Base-by-base conservation (phyloP, 2,888 invertebrate genomes). In the Tenthredo livida region DNA sequence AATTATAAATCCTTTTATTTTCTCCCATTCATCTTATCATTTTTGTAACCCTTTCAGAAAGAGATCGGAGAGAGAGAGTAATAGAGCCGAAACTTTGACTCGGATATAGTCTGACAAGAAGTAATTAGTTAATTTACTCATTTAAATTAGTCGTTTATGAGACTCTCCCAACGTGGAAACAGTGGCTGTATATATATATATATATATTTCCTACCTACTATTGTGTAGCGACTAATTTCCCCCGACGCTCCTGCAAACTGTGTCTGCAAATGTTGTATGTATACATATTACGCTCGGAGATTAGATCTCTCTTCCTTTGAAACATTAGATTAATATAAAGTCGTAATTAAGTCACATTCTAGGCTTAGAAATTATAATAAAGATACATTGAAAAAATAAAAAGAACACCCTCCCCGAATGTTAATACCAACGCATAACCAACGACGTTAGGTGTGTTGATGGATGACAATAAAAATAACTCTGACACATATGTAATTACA, bases 41-140 rank as follows among this genome's bases (percentile, higher is more conserved):
- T 10, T n/a, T n/a, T 43, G 5, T 43, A 43, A 25, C 21, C 43
- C 40, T 21, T 43, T 73, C 72, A 77, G n/a, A 47, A 47, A 47
- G 15, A 54, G 54, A 29, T 50, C 77, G 17, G 17, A n/a, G n/a
- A n/a, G n/a, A 29, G 29, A 47, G 33, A 50, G 29, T 77, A 5
- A 10, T 17, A 33, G 6, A 25, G 21, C 58, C 4, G 21, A 77
- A 54, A 50, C 50, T 77, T 54, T 12, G 7, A 50, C 50, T 77
- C 33, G 15, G 29, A 47, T n/a, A 21, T 77, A 54, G 15, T 29
- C 29, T 15, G 54, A 21, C 43, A 21, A 40, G n/a, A 50, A 77
- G 54, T 77, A 77, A 77, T 77, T 77, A 77, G 77, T 77, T 77
- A 77, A 77, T 77, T 50, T 50, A 77, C 54, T 77, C 29, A 77